Evolutionary conservation across 1,140 invertebrate species (phyloP).

Genomic region (Hycleus cichorii): DNA sequence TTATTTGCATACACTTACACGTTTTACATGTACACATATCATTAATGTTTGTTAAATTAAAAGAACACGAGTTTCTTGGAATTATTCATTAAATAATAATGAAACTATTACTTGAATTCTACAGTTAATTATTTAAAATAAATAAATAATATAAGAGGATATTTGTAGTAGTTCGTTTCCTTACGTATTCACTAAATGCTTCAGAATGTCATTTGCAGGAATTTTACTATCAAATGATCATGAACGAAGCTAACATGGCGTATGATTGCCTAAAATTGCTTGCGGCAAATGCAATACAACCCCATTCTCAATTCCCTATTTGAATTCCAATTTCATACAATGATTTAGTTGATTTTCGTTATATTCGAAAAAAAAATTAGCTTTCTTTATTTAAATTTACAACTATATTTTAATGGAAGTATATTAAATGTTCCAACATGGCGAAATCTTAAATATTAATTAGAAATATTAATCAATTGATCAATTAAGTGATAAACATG

Average conservation of each 20-base stretch:
- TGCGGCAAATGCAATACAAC: slow-evolving; percentile 16
- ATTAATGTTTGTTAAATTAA: slow-evolving; percentile 3
- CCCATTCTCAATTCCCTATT: too few species aligned
- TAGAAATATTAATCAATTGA: too few species aligned
- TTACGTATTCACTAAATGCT: slow-evolving; percentile 17
- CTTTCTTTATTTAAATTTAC: too few species aligned
- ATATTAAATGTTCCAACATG: too few species aligned
- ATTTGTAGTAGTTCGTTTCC: background rate
- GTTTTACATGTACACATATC: background rate
- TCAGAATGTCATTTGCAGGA: slow-evolving; percentile 37
- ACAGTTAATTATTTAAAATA: background rate
- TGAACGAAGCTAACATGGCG: slow-evolving; percentile 32
- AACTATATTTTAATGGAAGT: too few species aligned
- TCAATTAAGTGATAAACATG: too few species aligned
- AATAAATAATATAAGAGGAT: background rate
- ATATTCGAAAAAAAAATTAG: too few species aligned
- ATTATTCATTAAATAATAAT: slow-evolving; percentile 10
- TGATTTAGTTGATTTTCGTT: too few species aligned
- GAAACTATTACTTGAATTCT: slow-evolving; percentile 3
- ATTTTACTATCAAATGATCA: slow-evolving; percentile 41
- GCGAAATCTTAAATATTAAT: too few species aligned
- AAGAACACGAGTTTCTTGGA: slow-evolving; percentile 18
- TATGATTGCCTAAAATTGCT: slow-evolving; percentile 38
- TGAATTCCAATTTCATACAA: too few species aligned
- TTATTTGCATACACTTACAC: slow-evolving; percentile 17